These are phyloP conservation scores for Sycon ciliatum DNA, from an alignment of 37 sponge, comb jelly and placozoan genomes.

Conservation along the genomic window DNA sequence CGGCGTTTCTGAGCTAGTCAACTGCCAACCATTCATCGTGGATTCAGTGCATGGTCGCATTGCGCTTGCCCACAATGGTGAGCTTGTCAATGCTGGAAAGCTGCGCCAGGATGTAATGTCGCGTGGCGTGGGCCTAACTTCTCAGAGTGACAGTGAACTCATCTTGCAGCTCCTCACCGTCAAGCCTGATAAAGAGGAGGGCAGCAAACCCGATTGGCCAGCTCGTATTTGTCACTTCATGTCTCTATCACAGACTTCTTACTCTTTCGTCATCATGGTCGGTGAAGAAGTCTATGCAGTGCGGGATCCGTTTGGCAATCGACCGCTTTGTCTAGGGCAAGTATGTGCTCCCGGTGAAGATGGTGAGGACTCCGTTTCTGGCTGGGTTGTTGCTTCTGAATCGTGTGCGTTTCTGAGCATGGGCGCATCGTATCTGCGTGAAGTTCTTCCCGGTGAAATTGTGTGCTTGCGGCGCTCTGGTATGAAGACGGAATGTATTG, in stretches of 20 bases:
- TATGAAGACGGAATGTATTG: background rate
- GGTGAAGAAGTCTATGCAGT: conserved; percentile 5
- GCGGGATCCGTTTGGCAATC: conserved; percentile 18
- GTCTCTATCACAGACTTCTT: background rate
- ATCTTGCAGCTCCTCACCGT: background rate
- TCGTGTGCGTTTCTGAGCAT: conserved; percentile 18
- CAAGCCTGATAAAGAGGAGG: background rate
- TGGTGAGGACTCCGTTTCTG: background rate
- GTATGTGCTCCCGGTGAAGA: background rate
- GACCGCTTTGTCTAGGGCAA: conserved; percentile 16
- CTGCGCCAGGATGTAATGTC: conserved; percentile 1
- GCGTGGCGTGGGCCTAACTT: conserved; percentile 9
- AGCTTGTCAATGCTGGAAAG: conserved; percentile 11
- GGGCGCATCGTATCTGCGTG: background rate
- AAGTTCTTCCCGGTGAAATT: conserved; percentile 25
- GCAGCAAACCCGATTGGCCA: conserved; percentile 11
- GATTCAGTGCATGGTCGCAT: conserved; percentile 13
- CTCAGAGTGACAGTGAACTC: conserved; percentile 13
- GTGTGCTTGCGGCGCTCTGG: background rate
- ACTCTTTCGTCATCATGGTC: conserved; percentile 18
- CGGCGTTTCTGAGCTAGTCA: conserved; percentile 2
- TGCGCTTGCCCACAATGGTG: conserved; percentile 21
- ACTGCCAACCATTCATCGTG: conserved; percentile 6
- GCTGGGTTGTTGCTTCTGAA: conserved; percentile 21
- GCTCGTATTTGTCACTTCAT: conserved; percentile 1